A percentile compares a stretch with the other conserved stretches of the same genome.
phyloP scores from a whole-genome alignment of 2,797 vertebrate species.

The Trachurus trachurus region DNA sequence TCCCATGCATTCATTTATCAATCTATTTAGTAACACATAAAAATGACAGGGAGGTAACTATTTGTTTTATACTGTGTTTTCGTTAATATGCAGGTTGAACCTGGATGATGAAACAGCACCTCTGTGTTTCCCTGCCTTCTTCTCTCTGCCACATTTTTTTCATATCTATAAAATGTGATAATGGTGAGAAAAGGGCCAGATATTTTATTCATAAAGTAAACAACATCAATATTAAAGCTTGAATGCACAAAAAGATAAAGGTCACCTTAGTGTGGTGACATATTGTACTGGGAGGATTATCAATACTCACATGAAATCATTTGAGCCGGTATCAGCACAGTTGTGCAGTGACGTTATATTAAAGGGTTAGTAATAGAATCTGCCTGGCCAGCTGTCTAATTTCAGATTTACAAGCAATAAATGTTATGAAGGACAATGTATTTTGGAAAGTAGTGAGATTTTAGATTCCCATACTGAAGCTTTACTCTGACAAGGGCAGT shows the following conservation, averaged over 20 bases:
- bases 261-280: slow-evolving; percentile 19
- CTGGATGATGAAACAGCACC: no score
- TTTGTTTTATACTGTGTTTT: no score
- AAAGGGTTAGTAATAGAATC: neutral
- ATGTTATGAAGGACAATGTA: neutral
- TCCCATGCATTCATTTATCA: no score
- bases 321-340: neutral
- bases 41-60: no score
- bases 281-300: neutral
- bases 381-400: neutral
- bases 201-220: slow-evolving; percentile 36
- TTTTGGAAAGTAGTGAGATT: neutral
- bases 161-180: slow-evolving; percentile 14
- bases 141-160: neutral
- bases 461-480: neutral
- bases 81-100: no score
- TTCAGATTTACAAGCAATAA: neutral
- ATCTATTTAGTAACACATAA: no score
- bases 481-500: neutral
- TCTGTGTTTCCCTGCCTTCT: neutral
- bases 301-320: slow-evolving; percentile 11
- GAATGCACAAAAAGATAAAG: slow-evolving; percentile 22
- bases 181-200: neutral
- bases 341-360: neutral
- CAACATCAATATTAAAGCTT: slow-evolving; percentile 21